These are phyloP conservation scores for Liopterus haemorrhoidalis DNA, from an alignment of 2,888 invertebrate genomes.

Conservation along the genomic window DNA sequence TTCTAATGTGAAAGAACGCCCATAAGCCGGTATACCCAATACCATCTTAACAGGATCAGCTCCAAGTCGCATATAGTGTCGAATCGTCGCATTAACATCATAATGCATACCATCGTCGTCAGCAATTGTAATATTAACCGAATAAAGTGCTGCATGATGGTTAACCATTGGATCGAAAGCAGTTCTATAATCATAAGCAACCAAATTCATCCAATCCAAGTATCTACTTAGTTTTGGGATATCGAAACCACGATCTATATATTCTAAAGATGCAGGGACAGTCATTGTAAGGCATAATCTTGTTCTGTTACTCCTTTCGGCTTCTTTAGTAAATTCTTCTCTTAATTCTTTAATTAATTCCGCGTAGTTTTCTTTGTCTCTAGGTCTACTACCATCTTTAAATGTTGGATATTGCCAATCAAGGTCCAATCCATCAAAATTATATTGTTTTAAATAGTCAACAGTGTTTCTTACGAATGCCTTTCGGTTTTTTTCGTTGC, in stretches of 20 bases:
- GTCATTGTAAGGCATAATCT: constrained; percentile 84
- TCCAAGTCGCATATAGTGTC: constrained; percentile 72
- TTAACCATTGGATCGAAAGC: constrained; percentile 86
- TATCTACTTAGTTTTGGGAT: constrained; percentile 78
- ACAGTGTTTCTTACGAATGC: constrained; percentile 78
- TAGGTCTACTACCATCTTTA: constrained; percentile 71
- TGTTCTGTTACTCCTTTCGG: constrained; percentile 73
- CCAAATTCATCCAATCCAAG: constrained; percentile 85
- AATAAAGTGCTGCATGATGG: constrained; percentile 82
- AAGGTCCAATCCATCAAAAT: constrained; percentile 87
- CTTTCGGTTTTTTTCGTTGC: constrained; percentile 65
- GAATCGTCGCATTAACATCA: constrained; percentile 85
- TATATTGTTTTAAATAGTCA: constrained; percentile 83
- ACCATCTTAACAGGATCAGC: constrained; percentile 75
- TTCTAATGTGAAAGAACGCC: constrained; percentile 81
- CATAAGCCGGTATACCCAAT: constrained; percentile 83
- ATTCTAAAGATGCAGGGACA: constrained; percentile 88
- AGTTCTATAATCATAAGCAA: constrained; percentile 89
- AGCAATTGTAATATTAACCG: constrained; percentile 73
- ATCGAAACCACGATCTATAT: constrained; percentile 90
- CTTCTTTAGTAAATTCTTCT: constrained; percentile 82
- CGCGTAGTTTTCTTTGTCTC: constrained; percentile 83
- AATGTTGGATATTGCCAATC: constrained; percentile 89
- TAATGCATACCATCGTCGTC: constrained; percentile 79
- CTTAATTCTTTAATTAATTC: constrained; percentile 81